These are phyloP conservation scores for Globia sparganii DNA, from an alignment of 2,888 invertebrate species.

Conservation along the genomic window DNA sequence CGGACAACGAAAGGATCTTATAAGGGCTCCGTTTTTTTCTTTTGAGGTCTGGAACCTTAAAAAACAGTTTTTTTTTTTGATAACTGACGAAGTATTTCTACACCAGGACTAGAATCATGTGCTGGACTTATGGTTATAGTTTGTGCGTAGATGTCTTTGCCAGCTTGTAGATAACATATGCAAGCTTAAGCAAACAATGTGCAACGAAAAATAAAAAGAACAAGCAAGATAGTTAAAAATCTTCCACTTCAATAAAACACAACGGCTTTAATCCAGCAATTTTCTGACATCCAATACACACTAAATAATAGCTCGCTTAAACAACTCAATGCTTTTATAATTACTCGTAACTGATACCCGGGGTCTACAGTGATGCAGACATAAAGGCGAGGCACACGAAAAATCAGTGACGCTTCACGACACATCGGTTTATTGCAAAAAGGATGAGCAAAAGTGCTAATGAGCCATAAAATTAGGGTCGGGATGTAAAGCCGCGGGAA, in stretches of 20 bases:
- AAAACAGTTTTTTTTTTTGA: no score
- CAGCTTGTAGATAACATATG: background rate
- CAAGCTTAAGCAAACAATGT: constrained; percentile 1
- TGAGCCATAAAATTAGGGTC: constrained; percentile 89
- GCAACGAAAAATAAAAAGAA: constrained; percentile 8
- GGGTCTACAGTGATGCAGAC: constrained; percentile 75
- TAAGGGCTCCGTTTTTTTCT: no score
- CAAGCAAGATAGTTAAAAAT: constrained; percentile 26
- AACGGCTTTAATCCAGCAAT: constrained; percentile 52
- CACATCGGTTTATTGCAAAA: constrained; percentile 83
- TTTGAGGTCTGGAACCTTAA: no score
- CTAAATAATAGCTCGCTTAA: constrained; percentile 53
- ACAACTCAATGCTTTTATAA: constrained; percentile 58
- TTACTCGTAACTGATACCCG: constrained; percentile 65
- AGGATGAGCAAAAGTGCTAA: constrained; percentile 83
- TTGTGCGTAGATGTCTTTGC: no score
- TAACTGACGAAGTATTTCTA: no score
- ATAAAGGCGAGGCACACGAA: constrained; percentile 68
- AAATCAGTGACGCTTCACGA: constrained; percentile 71
- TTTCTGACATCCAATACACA: constrained; percentile 63
- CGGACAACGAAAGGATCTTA: no score
- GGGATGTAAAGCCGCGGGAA: constrained; percentile 75
- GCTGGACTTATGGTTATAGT: no score
- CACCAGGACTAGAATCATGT: no score
- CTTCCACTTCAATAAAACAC: constrained; percentile 47